Conservation (phyloP, 2,888 invertebrate species). For the Agonopterix subpropinquella region DNA sequence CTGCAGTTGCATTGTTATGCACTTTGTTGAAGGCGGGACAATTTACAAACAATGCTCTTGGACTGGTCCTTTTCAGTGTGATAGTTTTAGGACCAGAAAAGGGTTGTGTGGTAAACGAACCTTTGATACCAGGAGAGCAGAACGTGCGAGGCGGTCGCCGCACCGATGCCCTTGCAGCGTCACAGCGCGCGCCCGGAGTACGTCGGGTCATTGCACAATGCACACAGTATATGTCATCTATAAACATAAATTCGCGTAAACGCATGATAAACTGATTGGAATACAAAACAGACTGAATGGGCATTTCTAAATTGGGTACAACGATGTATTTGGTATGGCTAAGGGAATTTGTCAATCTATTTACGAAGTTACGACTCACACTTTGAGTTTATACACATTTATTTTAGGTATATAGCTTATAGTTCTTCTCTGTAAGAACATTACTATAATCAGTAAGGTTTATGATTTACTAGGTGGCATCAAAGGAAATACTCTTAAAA, state of each 20-base stretch:
- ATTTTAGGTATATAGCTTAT: too few species aligned
- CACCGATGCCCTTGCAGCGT: conserved; percentile 40
- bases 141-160: conserved; percentile 33
- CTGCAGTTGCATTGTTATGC: conserved; percentile 16
- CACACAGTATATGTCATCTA: conserved; percentile 11
- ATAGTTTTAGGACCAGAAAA: conserved; percentile 56
- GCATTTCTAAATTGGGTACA: too few species aligned
- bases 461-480: too few species aligned
- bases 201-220: conserved; percentile 36
- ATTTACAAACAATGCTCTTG: conserved; percentile 37
- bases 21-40: conserved; percentile 11
- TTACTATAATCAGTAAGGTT: too few species aligned
- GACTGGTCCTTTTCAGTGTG: conserved; percentile 37
- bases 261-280: neutral
- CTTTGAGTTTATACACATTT: too few species aligned
- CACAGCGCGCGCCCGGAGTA: conserved; percentile 19
- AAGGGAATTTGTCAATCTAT: too few species aligned
- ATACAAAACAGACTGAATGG: too few species aligned
- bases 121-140: conserved; percentile 57
- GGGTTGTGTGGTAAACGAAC: conserved; percentile 60
- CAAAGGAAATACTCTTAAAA: too few species aligned
- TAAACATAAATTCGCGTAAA: neutral
- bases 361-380: too few species aligned
- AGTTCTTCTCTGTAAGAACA: too few species aligned
- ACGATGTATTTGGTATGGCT: too few species aligned